Conservation (phyloP, 1,140 invertebrate genomes). For the Spodoptera litura region DNA sequence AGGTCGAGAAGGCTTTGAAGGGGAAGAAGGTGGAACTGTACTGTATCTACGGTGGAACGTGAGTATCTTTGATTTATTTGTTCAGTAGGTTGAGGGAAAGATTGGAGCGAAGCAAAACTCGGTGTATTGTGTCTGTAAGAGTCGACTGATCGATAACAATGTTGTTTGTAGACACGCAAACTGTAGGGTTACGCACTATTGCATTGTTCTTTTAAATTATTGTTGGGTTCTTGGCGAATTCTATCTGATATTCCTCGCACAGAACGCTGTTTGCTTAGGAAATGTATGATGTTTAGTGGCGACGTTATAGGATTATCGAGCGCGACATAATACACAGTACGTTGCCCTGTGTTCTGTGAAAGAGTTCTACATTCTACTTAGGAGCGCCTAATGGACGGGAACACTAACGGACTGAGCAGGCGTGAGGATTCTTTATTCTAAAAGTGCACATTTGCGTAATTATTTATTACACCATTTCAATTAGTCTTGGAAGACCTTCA, state of each 20-base stretch:
- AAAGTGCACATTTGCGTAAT: neutral
- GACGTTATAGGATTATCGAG: constrained; percentile 24
- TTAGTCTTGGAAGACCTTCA: too few species aligned
- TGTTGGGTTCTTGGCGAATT: neutral
- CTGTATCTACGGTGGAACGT: constrained; percentile 97
- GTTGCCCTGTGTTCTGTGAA: constrained; percentile 14
- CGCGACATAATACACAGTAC: constrained; percentile 14
- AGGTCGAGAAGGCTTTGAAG: constrained; percentile 93
- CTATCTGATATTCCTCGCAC: neutral
- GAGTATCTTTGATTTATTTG: constrained; percentile 78
- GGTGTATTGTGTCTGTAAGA: constrained; percentile 11
- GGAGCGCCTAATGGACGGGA: constrained; percentile 7
- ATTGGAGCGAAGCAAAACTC: neutral
- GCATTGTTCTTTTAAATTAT: neutral
- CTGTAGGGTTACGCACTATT: constrained; percentile 20
- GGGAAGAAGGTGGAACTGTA: constrained; percentile 92
- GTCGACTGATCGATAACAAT: constrained; percentile 21
- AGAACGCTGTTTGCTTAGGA: neutral
- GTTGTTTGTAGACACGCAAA: constrained; percentile 30
- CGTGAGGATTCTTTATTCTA: neutral
- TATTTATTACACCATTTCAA: too few species aligned
- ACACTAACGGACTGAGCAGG: constrained; percentile 5
- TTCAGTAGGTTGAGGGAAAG: neutral
- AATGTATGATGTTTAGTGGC: neutral
- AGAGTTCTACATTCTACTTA: constrained; percentile 15